A percentile compares a stretch with the other conserved stretches of the same genome.
Conservation (phyloP, 92 coral and sea anemone species). For the Actinostola sp. region DNA sequence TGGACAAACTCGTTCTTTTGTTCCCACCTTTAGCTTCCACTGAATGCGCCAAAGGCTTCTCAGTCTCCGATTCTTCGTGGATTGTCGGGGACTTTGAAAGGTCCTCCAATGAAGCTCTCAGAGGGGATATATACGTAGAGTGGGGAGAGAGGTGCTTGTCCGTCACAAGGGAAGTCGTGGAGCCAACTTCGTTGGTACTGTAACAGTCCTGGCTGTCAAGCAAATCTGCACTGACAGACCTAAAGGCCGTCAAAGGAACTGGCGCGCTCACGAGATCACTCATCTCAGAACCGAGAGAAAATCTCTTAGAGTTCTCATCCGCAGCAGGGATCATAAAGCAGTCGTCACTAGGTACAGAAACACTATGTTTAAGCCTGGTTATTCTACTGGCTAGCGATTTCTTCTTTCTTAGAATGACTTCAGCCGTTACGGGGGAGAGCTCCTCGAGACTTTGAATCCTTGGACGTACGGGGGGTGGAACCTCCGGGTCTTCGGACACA, state of each 20-base stretch:
- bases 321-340: background rate
- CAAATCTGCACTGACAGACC: conserved; percentile 14
- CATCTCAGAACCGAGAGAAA: conserved; percentile 12
- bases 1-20: conserved; percentile 24
- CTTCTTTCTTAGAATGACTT: conserved; percentile 62
- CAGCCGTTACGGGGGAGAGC: conserved; percentile 58
- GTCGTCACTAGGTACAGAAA: conserved; percentile 43
- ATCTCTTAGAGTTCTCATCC: conserved; percentile 1
- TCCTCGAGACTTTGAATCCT: conserved; percentile 68
- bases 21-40: conserved; percentile 1
- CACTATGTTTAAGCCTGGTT: conserved; percentile 47
- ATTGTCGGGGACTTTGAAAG: conserved; percentile 30
- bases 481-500: conserved; percentile 8
- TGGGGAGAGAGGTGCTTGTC: conserved; percentile 36
- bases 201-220: conserved; percentile 27
- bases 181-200: conserved; percentile 41
- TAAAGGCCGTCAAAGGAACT: conserved; percentile 21
- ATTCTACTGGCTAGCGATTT: conserved; percentile 41
- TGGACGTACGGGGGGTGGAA: conserved; percentile 72
- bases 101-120: conserved; percentile 26
- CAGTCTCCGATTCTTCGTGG: conserved; percentile 13
- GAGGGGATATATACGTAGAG: conserved; percentile 11
- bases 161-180: conserved; percentile 39
- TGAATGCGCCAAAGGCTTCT: background rate
- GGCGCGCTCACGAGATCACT: conserved; percentile 9